Base-by-base conservation (phyloP, 2,888 invertebrate species). In the Enchytraeus crypticus region DNA sequence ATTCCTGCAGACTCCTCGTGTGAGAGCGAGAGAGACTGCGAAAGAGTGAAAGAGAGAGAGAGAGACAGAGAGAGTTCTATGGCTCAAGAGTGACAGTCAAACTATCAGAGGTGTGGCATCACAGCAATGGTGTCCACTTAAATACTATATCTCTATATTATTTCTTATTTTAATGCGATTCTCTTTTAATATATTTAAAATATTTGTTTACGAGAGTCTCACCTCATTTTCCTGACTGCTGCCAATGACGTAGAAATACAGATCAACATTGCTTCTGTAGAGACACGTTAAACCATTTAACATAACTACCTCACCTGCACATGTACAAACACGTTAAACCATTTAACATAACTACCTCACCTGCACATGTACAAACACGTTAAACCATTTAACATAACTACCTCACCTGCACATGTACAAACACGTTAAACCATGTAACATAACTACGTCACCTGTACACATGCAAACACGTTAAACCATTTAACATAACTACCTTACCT, bases 211-310 rank as follows among this genome's bases (percentile, higher is more conserved):
- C 18, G 29, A 49, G 27, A 3, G 3, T 49, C 49, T 32, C 21
- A 59, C 90, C 85, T 98, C 97, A 82, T 99, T 98, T 80, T 98
- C 97, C 73, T 92, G 88, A 57, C 91, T 88, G 74, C 89, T 91
- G 58, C 98, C 98, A 88, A 99, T 91, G 0, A 98, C 96, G 80
- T 97, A 99, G 81, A 98, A 97, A 81, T 91, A 96, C 4, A 99
- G 82, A 81, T 99, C 98, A 0, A 98, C 97, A 79, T 96, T 97
- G 73, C 92, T 95, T 73, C 90, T 88, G 80, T 98, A 98, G 0
- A 98, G 91, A 78, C 96, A 95, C 0, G 96, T 97, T 53, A 97
- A 82, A 0, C 97, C 96, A 77, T 98, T 97, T 69, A 98, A 82
- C 91, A 98, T 93, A 65, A 98, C 95, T 55, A 98, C 95, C 82